Evolutionary conservation across 2,113 vertebrate species (phyloP), one percentile per base, ranked within the genome.

Genomic region (Verasper variegatus): DNA sequence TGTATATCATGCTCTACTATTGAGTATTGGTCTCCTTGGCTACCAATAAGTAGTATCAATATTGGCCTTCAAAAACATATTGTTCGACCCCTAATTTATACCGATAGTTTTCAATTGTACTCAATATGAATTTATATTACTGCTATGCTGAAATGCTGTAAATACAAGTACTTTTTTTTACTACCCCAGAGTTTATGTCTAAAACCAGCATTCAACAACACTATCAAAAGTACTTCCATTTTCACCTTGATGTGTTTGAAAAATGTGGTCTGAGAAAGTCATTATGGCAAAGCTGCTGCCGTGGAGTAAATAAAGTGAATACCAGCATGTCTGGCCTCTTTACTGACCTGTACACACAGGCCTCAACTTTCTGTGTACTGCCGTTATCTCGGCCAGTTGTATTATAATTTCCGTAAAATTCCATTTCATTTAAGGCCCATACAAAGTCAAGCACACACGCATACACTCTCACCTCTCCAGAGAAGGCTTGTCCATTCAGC

Each of bases 401-500:
- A 21, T 0, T 54, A 9, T 9, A 51, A 17, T 8, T 51, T 51
- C 18, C 49, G 18, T 7, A 18, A 18, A 51, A 51, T 11, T 18
- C 49, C 23, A 45, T 27, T 49, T 51, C 24, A 20, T 15, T 20
- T 5, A 24, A 11, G 3, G 62, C 37, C 21, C 15, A 59, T 23
- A 67, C 82, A 2, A 66, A 90, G 20, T 6, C 23, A 31, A 12
- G n/a, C 18, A n/a, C 51, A 52, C 23, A 51, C 2, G 40, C 51
- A 2, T 56, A 52, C 17, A n/a, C 51, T 21, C 51, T n/a, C 51
- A 92, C 98, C 98, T 99, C 98, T 88, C 98, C 98, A 61, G 97
- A 98, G 94, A 99, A 99, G 68, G 97, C 97, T 87, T 99, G 98
- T 77, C 98, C 98, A 0, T 99, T 99, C 81, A 99, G 96, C 15